Percentiles rank a stretch among this genome's conserved stretches.
phyloP scores from a whole-genome alignment of 1,140 invertebrate genomes.

The Calycopis cecrops region DNA sequence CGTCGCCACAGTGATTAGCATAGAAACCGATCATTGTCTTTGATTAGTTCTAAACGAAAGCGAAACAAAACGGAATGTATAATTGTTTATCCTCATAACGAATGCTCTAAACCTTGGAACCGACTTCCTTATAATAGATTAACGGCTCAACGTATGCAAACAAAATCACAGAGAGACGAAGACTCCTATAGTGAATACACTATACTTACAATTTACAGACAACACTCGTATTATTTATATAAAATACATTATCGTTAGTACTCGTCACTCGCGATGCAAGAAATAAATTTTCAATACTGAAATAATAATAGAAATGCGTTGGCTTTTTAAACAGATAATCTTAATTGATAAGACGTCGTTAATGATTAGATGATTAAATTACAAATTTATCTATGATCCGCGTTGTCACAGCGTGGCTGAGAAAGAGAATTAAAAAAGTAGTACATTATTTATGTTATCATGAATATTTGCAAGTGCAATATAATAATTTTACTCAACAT shows the following conservation, averaged over 20 bases:
- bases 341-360: constrained; percentile 60
- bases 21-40: too few relatives aligned
- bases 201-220: constrained; percentile 1
- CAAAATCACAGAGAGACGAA: not conserved
- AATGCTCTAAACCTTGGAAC: too few relatives aligned
- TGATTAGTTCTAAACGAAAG: too few relatives aligned
- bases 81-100: too few relatives aligned
- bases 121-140: too few relatives aligned
- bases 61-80: too few relatives aligned
- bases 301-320: constrained; percentile 48
- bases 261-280: constrained; percentile 23
- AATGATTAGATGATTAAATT: constrained; percentile 48
- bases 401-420: constrained; percentile 1
- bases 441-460: not conserved
- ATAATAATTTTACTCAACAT: too few relatives aligned
- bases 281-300: constrained; percentile 49
- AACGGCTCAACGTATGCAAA: too few relatives aligned
- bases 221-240: constrained; percentile 13
- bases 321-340: constrained; percentile 66
- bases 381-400: constrained; percentile 15
- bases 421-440: not conserved
- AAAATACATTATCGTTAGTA: constrained; percentile 19
- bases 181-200: not conserved
- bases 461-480: not conserved
- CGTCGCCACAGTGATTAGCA: not conserved